Base-by-base conservation (phyloP, 2,113 vertebrate genomes). In the Camelus bactrianus region DNA sequence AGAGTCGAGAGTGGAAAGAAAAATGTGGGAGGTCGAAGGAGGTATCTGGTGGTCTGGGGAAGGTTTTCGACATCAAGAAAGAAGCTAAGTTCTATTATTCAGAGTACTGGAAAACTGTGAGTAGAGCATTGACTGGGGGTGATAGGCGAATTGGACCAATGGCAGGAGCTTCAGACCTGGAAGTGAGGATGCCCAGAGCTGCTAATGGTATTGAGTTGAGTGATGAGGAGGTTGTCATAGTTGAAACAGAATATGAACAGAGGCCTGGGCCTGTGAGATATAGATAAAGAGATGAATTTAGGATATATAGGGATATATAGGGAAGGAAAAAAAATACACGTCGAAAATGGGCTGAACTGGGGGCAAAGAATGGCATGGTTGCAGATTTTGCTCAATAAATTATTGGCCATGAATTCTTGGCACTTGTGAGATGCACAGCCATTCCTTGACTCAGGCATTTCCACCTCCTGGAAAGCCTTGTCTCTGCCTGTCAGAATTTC, bases 401-500 rank as follows among this genome's bases (percentile, higher is more conserved):
- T 22, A 8, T 73, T 81, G 92, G 70, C 22, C 6, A 1, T 73
- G 85, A 85, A 62, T 82, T 69, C 75, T 46, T 65, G 75, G 60
- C 91, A 81, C 69, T 81, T 9, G 17, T 30, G 72, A 94, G 70
- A 54, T 52, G 46, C 42, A n/a, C 30, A 72, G 7, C 48, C 28
- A 10, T 84, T 84, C 70, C 82, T 93, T 77, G 89, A 60, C 92
- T 94, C 38, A 65, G 84, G 65, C 54, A 67, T 93, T 92, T 89
- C n/a, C 28, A 72, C 89, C 83, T 95, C 92, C 88, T 92, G 93
- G 92, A 92, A 92, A 95, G 72, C 62, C 72, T 91, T 65, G 67
- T 89, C 82, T 96, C 72, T 93, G 62, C 92, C 79, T 97, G 92
- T 94, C 93, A 95, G 97, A 96, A 91, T 93, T 85, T 77, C 95